Percentiles rank a stretch among this genome's conserved stretches.
Evolutionary conservation across 2,888 invertebrate genomes (phyloP).

Genomic region (Cataglyphis altisquamis): DNA sequence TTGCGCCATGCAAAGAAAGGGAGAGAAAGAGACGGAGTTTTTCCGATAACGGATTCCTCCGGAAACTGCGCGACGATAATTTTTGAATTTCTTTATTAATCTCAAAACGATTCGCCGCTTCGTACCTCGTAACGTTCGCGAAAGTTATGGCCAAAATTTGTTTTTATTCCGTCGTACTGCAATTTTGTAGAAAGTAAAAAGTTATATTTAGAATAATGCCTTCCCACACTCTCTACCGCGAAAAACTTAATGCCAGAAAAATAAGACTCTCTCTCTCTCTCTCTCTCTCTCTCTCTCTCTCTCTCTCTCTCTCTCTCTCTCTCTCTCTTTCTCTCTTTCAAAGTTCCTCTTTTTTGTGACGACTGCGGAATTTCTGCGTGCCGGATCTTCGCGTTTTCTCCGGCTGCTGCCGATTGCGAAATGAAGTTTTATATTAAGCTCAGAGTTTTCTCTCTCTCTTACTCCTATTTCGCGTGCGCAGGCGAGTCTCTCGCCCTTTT

Average conservation of each 20-base stretch:
- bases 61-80: slow-evolving; percentile 28
- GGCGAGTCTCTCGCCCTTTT: slow-evolving; percentile 58
- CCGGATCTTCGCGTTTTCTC: slow-evolving; percentile 77
- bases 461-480: slow-evolving; percentile 46
- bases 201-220: slow-evolving; percentile 32
- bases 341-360: slow-evolving; percentile 60
- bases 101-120: not conserved
- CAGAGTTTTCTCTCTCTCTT: slow-evolving; percentile 69
- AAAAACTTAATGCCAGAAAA: slow-evolving; percentile 67
- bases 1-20: not conserved
- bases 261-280: slow-evolving; percentile 55
- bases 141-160: slow-evolving; percentile 18
- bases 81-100: slow-evolving; percentile 45
- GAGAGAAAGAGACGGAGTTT: slow-evolving; percentile 13
- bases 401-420: slow-evolving; percentile 84
- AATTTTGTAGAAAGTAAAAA: slow-evolving; percentile 3
- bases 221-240: not conserved
- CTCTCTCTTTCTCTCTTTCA: not conserved
- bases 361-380: slow-evolving; percentile 78
- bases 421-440: slow-evolving; percentile 86
- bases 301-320: not conserved
- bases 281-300: not conserved
- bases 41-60: slow-evolving; percentile 24
- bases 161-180: not conserved
- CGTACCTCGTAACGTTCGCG: not conserved